A percentile compares a stretch with the other conserved stretches of the same genome.
These are phyloP conservation scores for Papilio elwesi DNA, from an alignment of 2,888 invertebrate species.

Conservation along the genomic window DNA sequence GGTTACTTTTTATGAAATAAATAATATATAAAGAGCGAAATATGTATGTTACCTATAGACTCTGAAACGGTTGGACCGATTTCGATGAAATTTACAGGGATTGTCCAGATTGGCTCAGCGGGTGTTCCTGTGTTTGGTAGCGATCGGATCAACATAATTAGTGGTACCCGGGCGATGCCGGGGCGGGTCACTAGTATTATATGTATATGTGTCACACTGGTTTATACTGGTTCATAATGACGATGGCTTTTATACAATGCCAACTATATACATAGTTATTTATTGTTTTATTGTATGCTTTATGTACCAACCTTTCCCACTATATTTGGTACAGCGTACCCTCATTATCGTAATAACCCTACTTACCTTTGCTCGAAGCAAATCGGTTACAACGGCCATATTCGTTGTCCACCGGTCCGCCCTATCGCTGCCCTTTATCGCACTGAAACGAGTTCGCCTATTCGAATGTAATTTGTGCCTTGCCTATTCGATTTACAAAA, in stretches of 20 bases:
- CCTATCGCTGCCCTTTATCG: conserved; percentile 32
- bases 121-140: too few relatives aligned
- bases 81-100: too few relatives aligned
- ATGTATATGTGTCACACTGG: too few relatives aligned
- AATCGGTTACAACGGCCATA: conserved; percentile 5
- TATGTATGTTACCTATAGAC: too few relatives aligned
- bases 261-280: too few relatives aligned
- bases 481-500: conserved; percentile 20
- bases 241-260: not conserved
- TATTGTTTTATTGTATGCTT: not conserved
- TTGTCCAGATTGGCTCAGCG: too few relatives aligned
- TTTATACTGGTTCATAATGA: not conserved
- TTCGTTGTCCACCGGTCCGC: not conserved
- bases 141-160: too few relatives aligned
- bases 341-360: conserved; percentile 29
- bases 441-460: conserved; percentile 23
- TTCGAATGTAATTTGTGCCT: conserved; percentile 32
- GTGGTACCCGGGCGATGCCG: too few relatives aligned
- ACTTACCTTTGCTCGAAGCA: conserved; percentile 32
- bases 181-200: too few relatives aligned
- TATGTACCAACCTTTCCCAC: conserved; percentile 5
- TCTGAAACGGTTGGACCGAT: too few relatives aligned
- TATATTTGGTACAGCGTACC: conserved; percentile 22
- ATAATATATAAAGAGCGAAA: too few relatives aligned
- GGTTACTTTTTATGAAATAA: too few relatives aligned